Evolutionary conservation across 1,140 invertebrate species (phyloP).

Genomic region (Zaprionus africanus): DNA sequence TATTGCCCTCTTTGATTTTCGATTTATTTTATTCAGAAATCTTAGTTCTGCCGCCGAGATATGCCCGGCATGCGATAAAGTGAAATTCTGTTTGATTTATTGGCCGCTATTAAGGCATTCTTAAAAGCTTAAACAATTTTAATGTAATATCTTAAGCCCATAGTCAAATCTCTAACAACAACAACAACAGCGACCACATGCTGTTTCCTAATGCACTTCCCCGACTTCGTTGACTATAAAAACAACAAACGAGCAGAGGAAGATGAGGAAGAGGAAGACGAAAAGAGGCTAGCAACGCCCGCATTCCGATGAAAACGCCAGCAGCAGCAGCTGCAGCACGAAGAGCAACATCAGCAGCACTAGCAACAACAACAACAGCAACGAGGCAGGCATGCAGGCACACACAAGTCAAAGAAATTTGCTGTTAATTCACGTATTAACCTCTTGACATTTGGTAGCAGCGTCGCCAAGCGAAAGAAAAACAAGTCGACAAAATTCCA

Average conservation of each 20-base stretch:
- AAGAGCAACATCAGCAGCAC: constrained; percentile 41
- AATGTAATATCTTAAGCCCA: constrained; percentile 72
- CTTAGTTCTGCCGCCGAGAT: neutral
- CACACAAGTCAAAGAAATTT: constrained; percentile 83
- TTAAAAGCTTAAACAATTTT: constrained; percentile 58
- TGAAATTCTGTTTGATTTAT: constrained; percentile 72
- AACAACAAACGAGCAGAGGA: constrained; percentile 44
- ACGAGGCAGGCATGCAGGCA: constrained; percentile 50
- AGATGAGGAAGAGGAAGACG: constrained; percentile 34
- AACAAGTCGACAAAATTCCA: constrained; percentile 80
- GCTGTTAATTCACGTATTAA: constrained; percentile 84
- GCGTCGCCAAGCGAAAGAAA: constrained; percentile 60
- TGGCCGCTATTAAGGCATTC: constrained; percentile 32
- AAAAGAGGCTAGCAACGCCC: constrained; percentile 69
- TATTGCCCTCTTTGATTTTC: neutral
- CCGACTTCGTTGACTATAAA: constrained; percentile 22
- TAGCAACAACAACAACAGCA: constrained; percentile 27
- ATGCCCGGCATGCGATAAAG: constrained; percentile 57
- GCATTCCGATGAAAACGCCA: constrained; percentile 79
- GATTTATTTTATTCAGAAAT: neutral
- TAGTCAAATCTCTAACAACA: constrained; percentile 40
- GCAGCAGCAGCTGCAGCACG: constrained; percentile 75
- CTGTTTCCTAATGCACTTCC: constrained; percentile 67
- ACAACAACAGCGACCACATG: constrained; percentile 55
- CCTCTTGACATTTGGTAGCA: constrained; percentile 83